Base-by-base conservation (phyloP, 2,888 invertebrate genomes). In the Eilema depressum region DNA sequence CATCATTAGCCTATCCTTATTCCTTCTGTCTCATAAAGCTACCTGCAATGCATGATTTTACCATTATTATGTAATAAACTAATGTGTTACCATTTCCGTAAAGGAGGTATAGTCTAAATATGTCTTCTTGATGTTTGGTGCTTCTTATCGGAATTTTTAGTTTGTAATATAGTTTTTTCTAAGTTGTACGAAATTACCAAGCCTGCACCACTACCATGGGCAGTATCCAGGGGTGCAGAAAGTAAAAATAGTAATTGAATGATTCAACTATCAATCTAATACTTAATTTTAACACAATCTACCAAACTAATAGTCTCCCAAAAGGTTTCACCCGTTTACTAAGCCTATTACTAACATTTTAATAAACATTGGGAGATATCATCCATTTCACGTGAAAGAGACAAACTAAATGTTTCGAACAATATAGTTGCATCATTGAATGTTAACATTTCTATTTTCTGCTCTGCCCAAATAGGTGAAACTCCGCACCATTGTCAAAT, bases 401-500 rank as follows among this genome's bases (percentile, higher is more conserved):
- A 88, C 86, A 86, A 86, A 86, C 86, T 86, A 86, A 87, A 88
- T 81, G 85, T 86, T 87, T 88, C 88, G 84, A 86, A 78, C 74
- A 83, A 91, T 84, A 93, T 92, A 94, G 95, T 95, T 95, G 95
- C 93, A 93, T 95, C 95, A 95, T 95, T 95, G 92, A 95, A 94
- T 94, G 89, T 92, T 93, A 94, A 94, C 90, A 75, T 90, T 91
- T 74, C 90, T 92, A 92, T 93, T 94, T 93, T 93, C 92, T 93
- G 93, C 92, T 91, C 92, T 91, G 89, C 91, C 86, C 86, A 86
- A 91, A 85, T 94, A 96, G 98, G 98, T 90, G 98, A 98, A 95
- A 98, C 98, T 79, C 98, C 98, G 76, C 98, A 98, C 94, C 98
- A 98, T 92, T 98, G 98, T 92, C 97, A 97, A 92, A 97, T 98